Percentiles rank a stretch among this genome's conserved stretches.
These are phyloP conservation scores for Cosmia pyralina DNA, from an alignment of 2,888 invertebrate genomes.

Conservation along the genomic window DNA sequence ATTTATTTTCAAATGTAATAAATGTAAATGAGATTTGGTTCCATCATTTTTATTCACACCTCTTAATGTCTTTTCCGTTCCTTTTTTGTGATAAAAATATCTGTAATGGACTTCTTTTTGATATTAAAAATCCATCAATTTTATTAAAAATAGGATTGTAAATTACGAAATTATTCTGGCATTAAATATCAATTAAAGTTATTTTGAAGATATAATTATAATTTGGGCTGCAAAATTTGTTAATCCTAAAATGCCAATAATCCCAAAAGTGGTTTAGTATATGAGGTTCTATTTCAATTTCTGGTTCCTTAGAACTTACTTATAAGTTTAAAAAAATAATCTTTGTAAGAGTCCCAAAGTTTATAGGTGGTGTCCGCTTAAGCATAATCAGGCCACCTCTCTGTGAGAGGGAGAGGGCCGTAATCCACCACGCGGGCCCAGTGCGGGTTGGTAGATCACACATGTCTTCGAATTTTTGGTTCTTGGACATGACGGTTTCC, in stretches of 20 bases:
- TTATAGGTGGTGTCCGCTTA: no score
- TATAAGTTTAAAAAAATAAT: no score
- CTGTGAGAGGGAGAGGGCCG: no score
- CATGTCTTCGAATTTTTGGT: no score
- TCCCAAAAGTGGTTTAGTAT: background rate
- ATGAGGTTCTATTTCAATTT: background rate
- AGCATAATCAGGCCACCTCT: no score
- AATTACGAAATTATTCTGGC: background rate
- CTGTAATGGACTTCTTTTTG: constrained; percentile 29
- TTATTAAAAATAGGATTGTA: constrained; percentile 17
- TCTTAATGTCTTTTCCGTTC: constrained; percentile 49
- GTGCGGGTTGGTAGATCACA: no score
- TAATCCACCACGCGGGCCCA: no score
- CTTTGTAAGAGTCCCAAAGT: background rate
- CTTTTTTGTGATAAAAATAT: constrained; percentile 37
- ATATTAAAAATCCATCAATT: constrained; percentile 5
- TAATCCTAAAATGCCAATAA: background rate
- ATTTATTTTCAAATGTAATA: constrained; percentile 59
- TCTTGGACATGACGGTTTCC: no score
- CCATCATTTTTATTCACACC: constrained; percentile 58
- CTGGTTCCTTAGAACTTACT: no score
- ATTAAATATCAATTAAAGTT: background rate
- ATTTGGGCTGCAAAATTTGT: background rate
- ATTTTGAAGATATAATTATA: background rate
- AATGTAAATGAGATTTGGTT: constrained; percentile 62